Evolutionary conservation across 2,113 vertebrate species (phyloP).

Genomic region (Rhynchopsitta pachyrhyncha): DNA sequence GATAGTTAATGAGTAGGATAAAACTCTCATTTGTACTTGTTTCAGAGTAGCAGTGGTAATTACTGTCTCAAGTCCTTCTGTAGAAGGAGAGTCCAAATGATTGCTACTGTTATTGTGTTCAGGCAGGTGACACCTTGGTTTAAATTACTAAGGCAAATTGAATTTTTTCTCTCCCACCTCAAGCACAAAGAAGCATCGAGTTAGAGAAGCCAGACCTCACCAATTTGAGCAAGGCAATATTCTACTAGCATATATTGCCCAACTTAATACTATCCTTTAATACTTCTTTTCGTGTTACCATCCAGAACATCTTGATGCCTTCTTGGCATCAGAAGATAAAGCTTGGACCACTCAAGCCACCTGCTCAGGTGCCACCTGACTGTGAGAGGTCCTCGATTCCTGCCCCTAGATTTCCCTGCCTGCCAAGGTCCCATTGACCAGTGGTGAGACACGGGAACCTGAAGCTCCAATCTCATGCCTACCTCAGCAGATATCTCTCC

Average conservation of each 20-base stretch:
- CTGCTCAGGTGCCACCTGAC: neutral
- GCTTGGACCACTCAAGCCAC: neutral
- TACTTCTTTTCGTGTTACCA: neutral
- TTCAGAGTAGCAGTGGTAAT: neutral
- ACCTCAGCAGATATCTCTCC: neutral
- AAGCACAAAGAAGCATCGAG: neutral
- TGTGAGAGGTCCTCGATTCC: neutral
- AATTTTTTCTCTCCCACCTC: neutral
- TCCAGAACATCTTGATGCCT: neutral
- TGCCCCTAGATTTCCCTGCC: neutral
- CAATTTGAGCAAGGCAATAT: neutral
- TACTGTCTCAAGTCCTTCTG: neutral
- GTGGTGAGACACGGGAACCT: neutral
- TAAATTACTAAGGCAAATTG: neutral
- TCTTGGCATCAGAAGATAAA: neutral
- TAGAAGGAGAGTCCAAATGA: neutral
- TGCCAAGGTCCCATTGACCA: neutral
- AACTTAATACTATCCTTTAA: neutral
- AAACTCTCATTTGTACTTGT: neutral
- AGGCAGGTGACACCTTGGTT: neutral
- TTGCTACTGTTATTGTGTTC: accelerated
- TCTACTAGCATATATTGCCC: neutral
- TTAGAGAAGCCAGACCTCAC: neutral
- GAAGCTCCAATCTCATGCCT: neutral
- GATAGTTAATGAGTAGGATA: neutral